These are phyloP conservation scores for Eucidaris tribuloides DNA, from an alignment of 35 echinoderm and acorn worm species.

Conservation along the genomic window DNA sequence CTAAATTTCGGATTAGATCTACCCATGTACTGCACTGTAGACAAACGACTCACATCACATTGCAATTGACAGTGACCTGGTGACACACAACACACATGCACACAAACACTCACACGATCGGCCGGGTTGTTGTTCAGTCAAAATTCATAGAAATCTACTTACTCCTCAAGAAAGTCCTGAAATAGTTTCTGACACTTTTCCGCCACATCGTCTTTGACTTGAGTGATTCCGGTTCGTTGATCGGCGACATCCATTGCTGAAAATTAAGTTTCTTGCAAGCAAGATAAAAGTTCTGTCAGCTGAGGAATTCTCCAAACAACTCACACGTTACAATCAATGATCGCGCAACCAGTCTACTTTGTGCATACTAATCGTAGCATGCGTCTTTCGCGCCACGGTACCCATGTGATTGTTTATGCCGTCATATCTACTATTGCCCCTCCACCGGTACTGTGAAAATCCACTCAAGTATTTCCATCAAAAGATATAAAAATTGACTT, in stretches of 20 bases:
- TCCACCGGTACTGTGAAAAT: not conserved
- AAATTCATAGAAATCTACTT: conserved; percentile 86
- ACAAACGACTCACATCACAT: too few relatives aligned
- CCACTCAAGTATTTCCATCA: too few relatives aligned
- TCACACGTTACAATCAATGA: too few relatives aligned
- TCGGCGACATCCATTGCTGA: conserved; percentile 93
- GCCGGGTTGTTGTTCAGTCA: too few relatives aligned
- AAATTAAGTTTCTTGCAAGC: not conserved
- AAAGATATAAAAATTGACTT: too few relatives aligned
- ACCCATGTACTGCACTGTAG: too few relatives aligned
- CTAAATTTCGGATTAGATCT: too few relatives aligned
- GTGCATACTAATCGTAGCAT: not conserved
- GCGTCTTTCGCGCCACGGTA: conserved; percentile 67
- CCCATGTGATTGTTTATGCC: conserved; percentile 7
- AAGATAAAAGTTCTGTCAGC: not conserved
- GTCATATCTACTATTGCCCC: not conserved
- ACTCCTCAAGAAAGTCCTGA: conserved; percentile 99
- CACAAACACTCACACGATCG: too few relatives aligned
- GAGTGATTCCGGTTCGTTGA: conserved; percentile 83
- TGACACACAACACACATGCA: too few relatives aligned
- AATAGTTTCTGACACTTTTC: conserved; percentile 98
- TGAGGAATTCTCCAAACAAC: too few relatives aligned
- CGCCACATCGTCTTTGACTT: conserved; percentile 92
- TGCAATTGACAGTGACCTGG: too few relatives aligned
- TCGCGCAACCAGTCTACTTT: too few relatives aligned